These are phyloP conservation scores for Taenioides sp. DNA, from an alignment of 2,797 vertebrate species.

Conservation along the genomic window DNA sequence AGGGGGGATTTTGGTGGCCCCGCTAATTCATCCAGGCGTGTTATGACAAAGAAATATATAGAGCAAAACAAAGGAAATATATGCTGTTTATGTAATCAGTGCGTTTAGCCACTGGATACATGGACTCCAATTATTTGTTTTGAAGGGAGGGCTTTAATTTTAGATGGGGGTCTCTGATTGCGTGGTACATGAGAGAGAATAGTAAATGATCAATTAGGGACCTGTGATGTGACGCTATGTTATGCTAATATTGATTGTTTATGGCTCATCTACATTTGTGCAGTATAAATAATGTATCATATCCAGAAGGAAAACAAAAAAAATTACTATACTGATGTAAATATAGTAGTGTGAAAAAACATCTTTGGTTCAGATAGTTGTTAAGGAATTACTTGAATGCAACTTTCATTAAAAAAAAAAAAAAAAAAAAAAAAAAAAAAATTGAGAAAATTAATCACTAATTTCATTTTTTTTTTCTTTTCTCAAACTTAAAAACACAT, in stretches of 20 bases:
- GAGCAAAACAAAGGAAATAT: slow-evolving; percentile 38
- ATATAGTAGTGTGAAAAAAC: not conserved
- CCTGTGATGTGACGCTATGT: slow-evolving; percentile 33
- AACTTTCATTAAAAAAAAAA: not conserved
- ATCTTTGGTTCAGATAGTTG: not conserved
- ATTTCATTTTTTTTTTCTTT: too few relatives aligned
- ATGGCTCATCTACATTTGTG: slow-evolving; percentile 16
- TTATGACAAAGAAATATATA: slow-evolving; percentile 51
- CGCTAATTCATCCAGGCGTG: slow-evolving; percentile 44
- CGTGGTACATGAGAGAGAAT: slow-evolving; percentile 38
- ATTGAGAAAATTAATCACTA: too few relatives aligned
- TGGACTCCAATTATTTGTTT: slow-evolving; percentile 47
- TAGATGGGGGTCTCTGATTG: slow-evolving; percentile 47
- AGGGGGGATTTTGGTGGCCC: slow-evolving; percentile 28
- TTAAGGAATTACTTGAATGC: not conserved
- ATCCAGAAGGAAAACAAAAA: not conserved
- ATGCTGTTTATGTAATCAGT: slow-evolving; percentile 54
- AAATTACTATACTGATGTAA: not conserved
- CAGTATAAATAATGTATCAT: not conserved
- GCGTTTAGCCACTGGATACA: slow-evolving; percentile 46
- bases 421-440: too few relatives aligned
- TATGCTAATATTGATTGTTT: slow-evolving; percentile 38
- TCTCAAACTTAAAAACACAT: too few relatives aligned
- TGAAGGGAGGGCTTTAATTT: slow-evolving; percentile 41
- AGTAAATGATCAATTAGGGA: slow-evolving; percentile 41